Percentiles rank a stretch among this genome's conserved stretches.
Conservation (phyloP, 1,140 invertebrate species). For the Anastatus disparis region DNA sequence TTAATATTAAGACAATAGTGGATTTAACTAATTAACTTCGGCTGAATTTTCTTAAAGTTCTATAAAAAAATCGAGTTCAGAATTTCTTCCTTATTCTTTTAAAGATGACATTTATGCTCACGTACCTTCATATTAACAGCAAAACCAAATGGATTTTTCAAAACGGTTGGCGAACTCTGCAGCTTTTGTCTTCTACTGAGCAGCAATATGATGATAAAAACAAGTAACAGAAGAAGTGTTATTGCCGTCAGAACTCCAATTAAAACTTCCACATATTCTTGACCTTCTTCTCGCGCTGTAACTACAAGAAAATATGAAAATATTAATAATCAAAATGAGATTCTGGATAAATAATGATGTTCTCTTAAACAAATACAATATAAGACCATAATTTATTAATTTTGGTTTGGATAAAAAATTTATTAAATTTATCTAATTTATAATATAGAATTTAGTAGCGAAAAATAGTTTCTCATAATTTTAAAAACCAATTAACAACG, state of each 20-base stretch:
- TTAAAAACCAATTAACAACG: too few species aligned
- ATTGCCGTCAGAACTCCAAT: conserved; percentile 80
- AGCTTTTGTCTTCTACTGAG: conserved; percentile 75
- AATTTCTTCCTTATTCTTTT: background rate
- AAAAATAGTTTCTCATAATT: too few species aligned
- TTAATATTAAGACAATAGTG: too few species aligned
- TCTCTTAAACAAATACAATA: too few species aligned
- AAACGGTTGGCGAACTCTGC: conserved; percentile 72
- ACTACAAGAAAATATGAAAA: conserved; percentile 60
- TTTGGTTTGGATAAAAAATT: too few species aligned
- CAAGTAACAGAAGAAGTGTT: conserved; percentile 73
- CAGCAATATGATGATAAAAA: conserved; percentile 76
- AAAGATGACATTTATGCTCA: background rate
- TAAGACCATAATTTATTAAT: too few species aligned
- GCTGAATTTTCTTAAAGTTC: background rate
- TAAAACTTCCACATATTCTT: conserved; percentile 76
- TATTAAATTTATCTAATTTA: too few species aligned
- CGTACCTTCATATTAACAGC: conserved; percentile 76
- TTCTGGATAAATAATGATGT: too few species aligned
- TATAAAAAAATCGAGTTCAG: too few species aligned
- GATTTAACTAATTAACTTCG: background rate
- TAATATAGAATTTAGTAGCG: too few species aligned
- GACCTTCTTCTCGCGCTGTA: conserved; percentile 70
- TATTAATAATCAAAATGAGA: background rate
- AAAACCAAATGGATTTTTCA: conserved; percentile 75